phyloP scores from a whole-genome alignment of 2,888 invertebrate genomes.

The Synanthedon andrenaeformis region DNA sequence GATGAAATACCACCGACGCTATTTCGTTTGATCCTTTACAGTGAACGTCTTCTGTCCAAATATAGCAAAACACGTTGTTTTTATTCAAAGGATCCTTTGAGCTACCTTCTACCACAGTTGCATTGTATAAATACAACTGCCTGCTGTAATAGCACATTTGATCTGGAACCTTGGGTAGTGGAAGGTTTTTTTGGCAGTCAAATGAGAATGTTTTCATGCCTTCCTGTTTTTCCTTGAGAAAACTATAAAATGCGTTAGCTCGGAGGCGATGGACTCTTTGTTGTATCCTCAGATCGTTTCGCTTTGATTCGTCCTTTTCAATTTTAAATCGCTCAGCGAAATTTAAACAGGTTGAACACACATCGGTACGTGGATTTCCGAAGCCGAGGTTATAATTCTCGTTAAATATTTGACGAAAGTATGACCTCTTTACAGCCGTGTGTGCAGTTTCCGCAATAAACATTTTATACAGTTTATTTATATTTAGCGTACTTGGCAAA shows the following conservation, averaged over 20 bases:
- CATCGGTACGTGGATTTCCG: conserved; percentile 11
- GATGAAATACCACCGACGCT: conserved; percentile 8
- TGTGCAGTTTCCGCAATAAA: conserved; percentile 7
- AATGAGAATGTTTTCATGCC: conserved; percentile 4
- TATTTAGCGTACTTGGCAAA: conserved; percentile 10
- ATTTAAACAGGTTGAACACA: conserved; percentile 12
- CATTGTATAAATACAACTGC: conserved; percentile 27
- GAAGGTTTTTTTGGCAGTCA: no score
- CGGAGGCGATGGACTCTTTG: conserved; percentile 9
- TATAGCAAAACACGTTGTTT: conserved; percentile 17
- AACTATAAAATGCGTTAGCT: conserved; percentile 6
- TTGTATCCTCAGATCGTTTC: conserved; percentile 6
- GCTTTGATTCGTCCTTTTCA: conserved; percentile 7
- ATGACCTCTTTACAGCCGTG: conserved; percentile 8
- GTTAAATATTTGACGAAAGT: conserved; percentile 13
- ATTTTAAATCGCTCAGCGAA: conserved; percentile 11
- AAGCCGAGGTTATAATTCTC: conserved; percentile 12
- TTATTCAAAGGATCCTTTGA: conserved; percentile 14
- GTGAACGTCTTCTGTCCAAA: conserved; percentile 12
- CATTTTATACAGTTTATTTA: conserved; percentile 10
- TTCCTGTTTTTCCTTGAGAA: conserved; percentile 1
- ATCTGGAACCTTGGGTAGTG: conserved; percentile 17
- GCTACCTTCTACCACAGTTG: conserved; percentile 21
- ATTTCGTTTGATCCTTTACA: conserved; percentile 13
- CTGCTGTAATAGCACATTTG: conserved; percentile 25